Evolutionary conservation across 1,140 invertebrate species (phyloP).

Genomic region (Caenorhabditis briggsae): DNA sequence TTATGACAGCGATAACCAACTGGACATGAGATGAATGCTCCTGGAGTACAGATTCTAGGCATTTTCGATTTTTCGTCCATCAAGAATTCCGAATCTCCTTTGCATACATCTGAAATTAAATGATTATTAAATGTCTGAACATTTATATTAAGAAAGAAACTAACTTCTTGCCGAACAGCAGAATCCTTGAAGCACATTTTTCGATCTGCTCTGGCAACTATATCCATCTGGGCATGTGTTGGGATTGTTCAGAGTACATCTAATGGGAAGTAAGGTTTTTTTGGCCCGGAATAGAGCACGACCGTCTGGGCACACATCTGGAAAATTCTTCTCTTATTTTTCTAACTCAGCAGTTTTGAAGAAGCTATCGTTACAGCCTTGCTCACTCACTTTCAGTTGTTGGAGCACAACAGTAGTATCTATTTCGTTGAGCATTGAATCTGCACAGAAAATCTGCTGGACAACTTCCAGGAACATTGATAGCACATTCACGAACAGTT

Average conservation of each 20-base stretch:
- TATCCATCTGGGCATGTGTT: constrained; percentile 66
- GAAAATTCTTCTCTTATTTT: constrained; percentile 4
- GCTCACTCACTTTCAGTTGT: constrained; percentile 70
- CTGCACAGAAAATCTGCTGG: constrained; percentile 73
- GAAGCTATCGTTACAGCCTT: neutral
- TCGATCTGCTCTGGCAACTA: constrained; percentile 61
- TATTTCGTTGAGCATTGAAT: constrained; percentile 70
- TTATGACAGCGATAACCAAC: constrained; percentile 71
- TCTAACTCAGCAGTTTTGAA: too few species aligned
- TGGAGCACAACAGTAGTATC: constrained; percentile 76
- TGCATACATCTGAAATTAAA: constrained; percentile 71
- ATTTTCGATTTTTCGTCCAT: constrained; percentile 75
- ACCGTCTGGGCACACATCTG: constrained; percentile 74
- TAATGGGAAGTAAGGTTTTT: constrained; percentile 72
- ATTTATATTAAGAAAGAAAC: neutral
- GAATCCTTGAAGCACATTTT: constrained; percentile 70
- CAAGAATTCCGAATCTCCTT: constrained; percentile 71
- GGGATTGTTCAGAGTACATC: constrained; percentile 68
- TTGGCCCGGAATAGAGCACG: constrained; percentile 70
- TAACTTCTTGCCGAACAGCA: constrained; percentile 71
- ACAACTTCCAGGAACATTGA: constrained; percentile 75
- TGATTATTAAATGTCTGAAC: too few species aligned
- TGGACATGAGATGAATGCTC: constrained; percentile 72
- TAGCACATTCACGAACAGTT: constrained; percentile 71
- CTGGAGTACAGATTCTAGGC: constrained; percentile 74